A percentile compares a stretch with the other conserved stretches of the same genome.
These are phyloP conservation scores for Polylopha cassiicola DNA, from an alignment of 2,888 invertebrate species.

Conservation along the genomic window DNA sequence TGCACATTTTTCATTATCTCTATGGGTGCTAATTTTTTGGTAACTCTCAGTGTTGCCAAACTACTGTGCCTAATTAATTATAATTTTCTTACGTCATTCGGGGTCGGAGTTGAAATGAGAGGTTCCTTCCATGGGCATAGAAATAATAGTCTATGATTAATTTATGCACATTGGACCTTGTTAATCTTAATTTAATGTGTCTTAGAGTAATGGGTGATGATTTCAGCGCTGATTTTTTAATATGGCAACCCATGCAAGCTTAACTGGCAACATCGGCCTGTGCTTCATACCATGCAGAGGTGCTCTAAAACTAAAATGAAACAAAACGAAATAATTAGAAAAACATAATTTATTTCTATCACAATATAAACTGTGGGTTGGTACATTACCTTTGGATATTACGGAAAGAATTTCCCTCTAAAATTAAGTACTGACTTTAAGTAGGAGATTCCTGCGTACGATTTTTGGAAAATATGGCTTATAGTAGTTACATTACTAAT, in stretches of 20 bases:
- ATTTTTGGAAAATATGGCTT: conserved; percentile 22
- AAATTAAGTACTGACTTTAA: conserved; percentile 70
- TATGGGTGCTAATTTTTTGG: conserved; percentile 5
- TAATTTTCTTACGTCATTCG: conserved; percentile 57
- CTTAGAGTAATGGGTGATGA: conserved; percentile 10
- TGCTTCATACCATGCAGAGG: conserved; percentile 46
- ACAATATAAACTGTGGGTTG: conserved; percentile 48
- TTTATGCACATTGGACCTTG: conserved; percentile 59
- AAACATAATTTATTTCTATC: conserved; percentile 69
- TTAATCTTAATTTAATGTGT: conserved; percentile 16
- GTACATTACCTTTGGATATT: conserved; percentile 59
- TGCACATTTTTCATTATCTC: conserved; percentile 10
- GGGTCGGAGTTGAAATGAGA: conserved; percentile 51
- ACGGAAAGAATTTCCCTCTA: conserved; percentile 49
- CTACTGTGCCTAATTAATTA: conserved; percentile 34
- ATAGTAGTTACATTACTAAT: conserved; percentile 23
- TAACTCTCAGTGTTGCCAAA: conserved; percentile 15
- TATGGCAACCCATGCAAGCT: conserved; percentile 29
- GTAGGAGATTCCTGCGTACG: conserved; percentile 62
- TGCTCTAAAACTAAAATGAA: conserved; percentile 64
- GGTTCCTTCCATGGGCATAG: conserved; percentile 56
- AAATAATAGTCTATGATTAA: conserved; percentile 38
- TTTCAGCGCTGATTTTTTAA: conserved; percentile 7
- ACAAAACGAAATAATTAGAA: conserved; percentile 53
- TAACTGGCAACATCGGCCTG: conserved; percentile 37